These are phyloP conservation scores for Cosmia pyralina DNA, from an alignment of 2,888 invertebrate species.

Conservation along the genomic window DNA sequence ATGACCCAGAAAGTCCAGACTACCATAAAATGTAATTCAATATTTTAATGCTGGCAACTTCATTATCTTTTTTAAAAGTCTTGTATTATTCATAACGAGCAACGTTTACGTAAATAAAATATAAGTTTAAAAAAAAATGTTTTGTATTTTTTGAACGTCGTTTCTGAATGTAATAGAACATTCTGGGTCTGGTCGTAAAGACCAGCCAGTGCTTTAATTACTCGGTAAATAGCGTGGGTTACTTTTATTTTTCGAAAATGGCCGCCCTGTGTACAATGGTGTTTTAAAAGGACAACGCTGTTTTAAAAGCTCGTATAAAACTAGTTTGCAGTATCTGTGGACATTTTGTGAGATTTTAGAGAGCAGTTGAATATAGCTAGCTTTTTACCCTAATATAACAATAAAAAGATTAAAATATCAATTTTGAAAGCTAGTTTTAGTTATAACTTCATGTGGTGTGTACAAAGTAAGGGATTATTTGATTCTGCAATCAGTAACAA, in stretches of 20 bases:
- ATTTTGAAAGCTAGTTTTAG: not conserved
- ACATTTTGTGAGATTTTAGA: constrained; percentile 3
- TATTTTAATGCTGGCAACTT: constrained; percentile 41
- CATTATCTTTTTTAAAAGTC: constrained; percentile 50
- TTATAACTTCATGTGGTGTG: not conserved
- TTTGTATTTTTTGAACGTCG: constrained; percentile 58
- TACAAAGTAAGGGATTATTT: not conserved
- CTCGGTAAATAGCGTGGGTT: constrained; percentile 70
- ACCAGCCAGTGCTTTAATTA: constrained; percentile 76
- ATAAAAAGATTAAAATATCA: not conserved
- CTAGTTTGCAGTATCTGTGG: constrained; percentile 34
- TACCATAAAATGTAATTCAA: constrained; percentile 42
- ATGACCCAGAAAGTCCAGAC: constrained; percentile 17
- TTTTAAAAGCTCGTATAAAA: constrained; percentile 35
- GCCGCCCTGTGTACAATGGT: constrained; percentile 35
- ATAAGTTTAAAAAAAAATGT: constrained; percentile 63
- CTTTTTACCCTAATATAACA: not conserved
- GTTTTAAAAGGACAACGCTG: constrained; percentile 37
- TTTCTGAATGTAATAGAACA: constrained; percentile 67
- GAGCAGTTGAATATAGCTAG: not conserved
- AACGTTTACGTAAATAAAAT: constrained; percentile 73
- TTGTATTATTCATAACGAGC: constrained; percentile 69
- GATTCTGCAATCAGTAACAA: not conserved
- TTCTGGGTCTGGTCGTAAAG: constrained; percentile 70
- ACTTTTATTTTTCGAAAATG: constrained; percentile 64